Conservation (phyloP, 2,888 invertebrate genomes). For the Idaea dimidiata region DNA sequence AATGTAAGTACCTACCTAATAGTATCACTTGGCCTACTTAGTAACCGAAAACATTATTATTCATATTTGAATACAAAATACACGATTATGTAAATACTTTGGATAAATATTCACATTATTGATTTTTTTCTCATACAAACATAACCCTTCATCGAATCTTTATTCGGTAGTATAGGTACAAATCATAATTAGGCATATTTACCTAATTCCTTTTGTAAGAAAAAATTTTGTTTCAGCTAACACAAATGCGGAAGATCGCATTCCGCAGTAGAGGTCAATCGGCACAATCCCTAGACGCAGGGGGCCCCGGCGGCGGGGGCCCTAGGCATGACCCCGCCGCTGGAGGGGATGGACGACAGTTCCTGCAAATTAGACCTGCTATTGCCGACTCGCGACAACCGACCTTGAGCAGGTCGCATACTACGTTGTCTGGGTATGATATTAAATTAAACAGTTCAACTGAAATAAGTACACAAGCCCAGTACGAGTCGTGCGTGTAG, state of each 20-base stretch:
- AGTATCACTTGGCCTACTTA: not conserved
- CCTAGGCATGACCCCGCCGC: slow-evolving; percentile 41
- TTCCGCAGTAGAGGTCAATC: slow-evolving; percentile 75
- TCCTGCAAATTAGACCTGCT: slow-evolving; percentile 74
- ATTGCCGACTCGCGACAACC: slow-evolving; percentile 61
- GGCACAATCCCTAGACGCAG: slow-evolving; percentile 70
- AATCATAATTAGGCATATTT: not conserved
- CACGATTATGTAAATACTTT: slow-evolving; percentile 26
- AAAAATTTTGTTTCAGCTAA: slow-evolving; percentile 19
- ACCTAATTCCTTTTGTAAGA: not conserved
- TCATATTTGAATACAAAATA: slow-evolving; percentile 13
- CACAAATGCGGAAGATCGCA: slow-evolving; percentile 68
- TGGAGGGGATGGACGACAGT: slow-evolving; percentile 63
- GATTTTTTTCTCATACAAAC: not conserved
- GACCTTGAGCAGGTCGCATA: slow-evolving; percentile 71
- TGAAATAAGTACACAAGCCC: not conserved
- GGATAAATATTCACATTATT: slow-evolving; percentile 9
- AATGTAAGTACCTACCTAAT: slow-evolving; percentile 56
- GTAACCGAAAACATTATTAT: not conserved
- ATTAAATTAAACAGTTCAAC: slow-evolving; percentile 2
- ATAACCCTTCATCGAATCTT: too few relatives aligned
- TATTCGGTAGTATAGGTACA: not conserved
- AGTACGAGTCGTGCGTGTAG: too few relatives aligned
- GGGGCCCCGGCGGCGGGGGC: slow-evolving; percentile 49
- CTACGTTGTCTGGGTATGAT: slow-evolving; percentile 67